Conservation (phyloP, 2,888 invertebrate species). For the Epiblema foenella region DNA sequence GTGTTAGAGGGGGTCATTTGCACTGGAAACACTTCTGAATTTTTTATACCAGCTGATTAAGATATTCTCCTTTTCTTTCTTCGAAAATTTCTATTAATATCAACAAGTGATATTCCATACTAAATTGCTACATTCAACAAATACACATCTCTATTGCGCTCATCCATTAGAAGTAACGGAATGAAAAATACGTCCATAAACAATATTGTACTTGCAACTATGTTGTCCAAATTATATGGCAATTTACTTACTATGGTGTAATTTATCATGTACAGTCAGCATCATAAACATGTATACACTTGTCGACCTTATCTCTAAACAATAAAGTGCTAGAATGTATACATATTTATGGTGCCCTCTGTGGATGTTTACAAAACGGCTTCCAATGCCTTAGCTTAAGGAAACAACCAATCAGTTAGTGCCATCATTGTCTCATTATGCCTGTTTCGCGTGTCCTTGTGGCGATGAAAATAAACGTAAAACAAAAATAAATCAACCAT, state of each 20-base stretch:
- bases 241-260: background rate
- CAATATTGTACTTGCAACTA: background rate
- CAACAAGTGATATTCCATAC: too few species aligned
- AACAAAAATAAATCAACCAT: too few species aligned
- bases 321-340: too few species aligned
- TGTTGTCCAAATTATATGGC: background rate
- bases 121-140: background rate
- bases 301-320: too few species aligned
- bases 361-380: background rate
- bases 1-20: too few species aligned
- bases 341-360: too few species aligned
- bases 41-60: too few species aligned
- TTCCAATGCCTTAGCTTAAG: background rate
- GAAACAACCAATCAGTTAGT: conserved; percentile 2
- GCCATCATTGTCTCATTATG: conserved; percentile 4
- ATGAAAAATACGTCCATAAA: background rate
- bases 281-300: too few species aligned
- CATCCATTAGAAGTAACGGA: background rate
- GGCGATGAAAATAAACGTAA: background rate
- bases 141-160: background rate
- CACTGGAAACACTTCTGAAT: too few species aligned
- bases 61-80: too few species aligned
- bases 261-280: background rate
- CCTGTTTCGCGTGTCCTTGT: background rate
- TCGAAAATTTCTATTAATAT: too few species aligned